Evolutionary conservation across 2,113 vertebrate genomes (phyloP).

Genomic region (Cariama cristata): DNA sequence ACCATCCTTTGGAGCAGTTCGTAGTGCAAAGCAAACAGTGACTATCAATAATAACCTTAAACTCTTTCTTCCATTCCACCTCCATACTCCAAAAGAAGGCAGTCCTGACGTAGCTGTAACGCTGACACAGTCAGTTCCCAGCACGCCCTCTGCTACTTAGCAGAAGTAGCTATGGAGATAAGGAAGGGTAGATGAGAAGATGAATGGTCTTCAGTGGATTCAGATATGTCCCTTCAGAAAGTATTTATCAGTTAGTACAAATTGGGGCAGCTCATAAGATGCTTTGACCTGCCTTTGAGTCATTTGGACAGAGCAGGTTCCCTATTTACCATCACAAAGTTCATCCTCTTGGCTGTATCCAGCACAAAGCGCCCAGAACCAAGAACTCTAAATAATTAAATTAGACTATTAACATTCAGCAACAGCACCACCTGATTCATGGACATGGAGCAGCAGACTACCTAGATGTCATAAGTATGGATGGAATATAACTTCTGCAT

Average conservation of each 20-base stretch:
- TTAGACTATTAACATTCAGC: slow-evolving; percentile 26
- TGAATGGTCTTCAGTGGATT: neutral
- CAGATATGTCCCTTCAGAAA: neutral
- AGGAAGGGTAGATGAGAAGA: neutral
- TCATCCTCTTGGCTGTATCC: neutral
- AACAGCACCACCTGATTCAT: neutral
- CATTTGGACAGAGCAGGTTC: neutral
- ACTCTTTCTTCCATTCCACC: neutral
- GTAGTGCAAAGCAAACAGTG: neutral
- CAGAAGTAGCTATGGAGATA: neutral
- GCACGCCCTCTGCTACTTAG: neutral
- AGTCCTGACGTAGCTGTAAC: neutral
- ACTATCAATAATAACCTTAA: neutral
- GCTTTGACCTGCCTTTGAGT: neutral
- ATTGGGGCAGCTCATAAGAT: neutral
- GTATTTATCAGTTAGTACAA: neutral
- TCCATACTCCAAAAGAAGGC: neutral
- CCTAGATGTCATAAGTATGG: slow-evolving; percentile 15
- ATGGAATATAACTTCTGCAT: slow-evolving; percentile 21
- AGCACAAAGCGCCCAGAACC: neutral
- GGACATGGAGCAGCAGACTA: neutral
- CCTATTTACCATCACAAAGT: neutral
- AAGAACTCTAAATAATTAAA: slow-evolving; percentile 12
- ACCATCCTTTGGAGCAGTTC: neutral
- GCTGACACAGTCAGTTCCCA: neutral